Conservation (phyloP, 2,113 vertebrate genomes). For the Hiodon alosoides region DNA sequence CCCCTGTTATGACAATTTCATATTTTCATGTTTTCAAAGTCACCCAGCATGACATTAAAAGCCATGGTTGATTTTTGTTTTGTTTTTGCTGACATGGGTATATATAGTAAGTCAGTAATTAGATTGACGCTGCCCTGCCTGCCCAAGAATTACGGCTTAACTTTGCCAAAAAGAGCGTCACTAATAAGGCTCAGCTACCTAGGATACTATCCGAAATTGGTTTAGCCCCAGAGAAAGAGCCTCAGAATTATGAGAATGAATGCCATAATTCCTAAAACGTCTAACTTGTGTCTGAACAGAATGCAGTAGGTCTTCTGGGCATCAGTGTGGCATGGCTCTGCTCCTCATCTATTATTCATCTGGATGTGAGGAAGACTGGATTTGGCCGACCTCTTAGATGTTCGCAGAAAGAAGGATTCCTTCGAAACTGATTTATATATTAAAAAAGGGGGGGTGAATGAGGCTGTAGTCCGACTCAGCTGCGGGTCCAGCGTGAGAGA, state of each 20-base stretch:
- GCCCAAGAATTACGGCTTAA: slow-evolving; percentile 39
- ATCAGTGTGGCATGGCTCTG: slow-evolving; percentile 25
- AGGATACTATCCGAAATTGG: slow-evolving; percentile 36
- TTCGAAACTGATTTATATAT: neutral
- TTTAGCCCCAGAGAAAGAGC: slow-evolving; percentile 28
- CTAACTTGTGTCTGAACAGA: slow-evolving; percentile 3
- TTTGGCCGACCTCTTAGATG: slow-evolving; percentile 26
- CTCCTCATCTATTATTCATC: slow-evolving; percentile 37
- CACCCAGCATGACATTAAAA: neutral
- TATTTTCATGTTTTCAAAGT: slow-evolving; percentile 15
- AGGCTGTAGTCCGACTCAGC: slow-evolving; percentile 36
- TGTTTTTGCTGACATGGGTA: slow-evolving; percentile 23
- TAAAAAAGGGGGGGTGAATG: slow-evolving; percentile 7
- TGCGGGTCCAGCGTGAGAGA: slow-evolving; percentile 36
- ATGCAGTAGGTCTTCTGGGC: slow-evolving; percentile 10
- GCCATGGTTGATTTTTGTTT: slow-evolving; percentile 20
- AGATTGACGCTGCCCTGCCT: slow-evolving; percentile 36
- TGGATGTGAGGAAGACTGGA: slow-evolving; percentile 12
- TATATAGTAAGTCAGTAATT: slow-evolving; percentile 25
- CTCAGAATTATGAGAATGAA: slow-evolving; percentile 17
- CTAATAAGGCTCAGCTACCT: slow-evolving; percentile 23
- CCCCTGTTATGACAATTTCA: no score
- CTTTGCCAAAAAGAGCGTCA: slow-evolving; percentile 35
- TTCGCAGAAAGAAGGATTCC: neutral
- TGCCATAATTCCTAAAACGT: slow-evolving; percentile 3